phyloP scores from a whole-genome alignment of 2,888 invertebrate species.

The Nesidiocoris tenuis region DNA sequence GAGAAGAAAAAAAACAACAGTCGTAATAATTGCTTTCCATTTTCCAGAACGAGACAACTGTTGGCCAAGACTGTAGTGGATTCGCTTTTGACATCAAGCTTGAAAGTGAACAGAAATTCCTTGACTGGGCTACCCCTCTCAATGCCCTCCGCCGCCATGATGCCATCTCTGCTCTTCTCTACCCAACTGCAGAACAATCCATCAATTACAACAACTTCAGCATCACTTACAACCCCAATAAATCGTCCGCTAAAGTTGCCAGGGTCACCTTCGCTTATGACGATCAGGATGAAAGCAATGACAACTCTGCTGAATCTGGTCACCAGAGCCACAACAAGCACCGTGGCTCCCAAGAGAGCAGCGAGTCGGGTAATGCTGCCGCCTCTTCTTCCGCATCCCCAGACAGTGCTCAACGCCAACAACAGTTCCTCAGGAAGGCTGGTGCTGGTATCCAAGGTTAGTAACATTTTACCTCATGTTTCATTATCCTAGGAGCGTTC shows the following conservation, averaged over 20 bases:
- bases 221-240: constrained; percentile 58
- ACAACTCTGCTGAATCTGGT: constrained; percentile 15
- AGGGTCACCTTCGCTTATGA: constrained; percentile 55
- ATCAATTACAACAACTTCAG: constrained; percentile 58
- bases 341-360: constrained; percentile 15
- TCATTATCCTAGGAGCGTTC: no score
- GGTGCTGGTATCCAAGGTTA: constrained; percentile 60
- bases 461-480: no score
- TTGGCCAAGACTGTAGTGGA: constrained; percentile 56
- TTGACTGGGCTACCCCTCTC: constrained; percentile 51
- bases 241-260: constrained; percentile 57
- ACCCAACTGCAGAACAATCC: constrained; percentile 54
- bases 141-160: constrained; percentile 51
- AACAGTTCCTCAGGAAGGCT: constrained; percentile 60
- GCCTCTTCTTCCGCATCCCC: constrained; percentile 47
- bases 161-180: constrained; percentile 51
- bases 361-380: constrained; percentile 45
- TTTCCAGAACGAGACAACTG: constrained; percentile 44
- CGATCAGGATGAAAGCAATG: constrained; percentile 44
- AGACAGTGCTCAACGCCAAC: constrained; percentile 58
- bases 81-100: constrained; percentile 60
- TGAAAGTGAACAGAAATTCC: constrained; percentile 59
- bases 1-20: no score
- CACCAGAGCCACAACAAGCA: constrained; percentile 36
- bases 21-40: no score